Conservation (phyloP, 2,888 invertebrate species). For the Ochlodes sylvanus region DNA sequence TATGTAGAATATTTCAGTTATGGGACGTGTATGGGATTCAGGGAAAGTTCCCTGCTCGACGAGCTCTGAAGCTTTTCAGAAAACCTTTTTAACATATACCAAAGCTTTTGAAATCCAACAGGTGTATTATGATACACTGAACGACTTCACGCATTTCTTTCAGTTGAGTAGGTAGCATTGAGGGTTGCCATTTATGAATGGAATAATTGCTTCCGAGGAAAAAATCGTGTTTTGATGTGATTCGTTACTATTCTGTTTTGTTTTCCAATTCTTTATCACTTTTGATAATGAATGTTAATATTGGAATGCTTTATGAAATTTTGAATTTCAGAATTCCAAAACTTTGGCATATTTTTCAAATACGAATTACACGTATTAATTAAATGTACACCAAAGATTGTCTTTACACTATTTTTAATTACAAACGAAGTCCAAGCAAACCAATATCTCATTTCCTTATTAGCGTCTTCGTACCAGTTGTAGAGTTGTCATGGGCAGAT, state of each 20-base stretch:
- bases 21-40: neutral
- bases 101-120: slow-evolving; percentile 29
- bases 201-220: neutral
- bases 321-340: too few species aligned
- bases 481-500: slow-evolving; percentile 72
- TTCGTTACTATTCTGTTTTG: too few species aligned
- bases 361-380: too few species aligned
- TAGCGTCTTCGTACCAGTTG: slow-evolving; percentile 72
- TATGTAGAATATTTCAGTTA: slow-evolving; percentile 1
- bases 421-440: neutral
- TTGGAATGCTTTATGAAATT: too few species aligned
- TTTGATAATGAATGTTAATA: too few species aligned
- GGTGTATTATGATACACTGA: slow-evolving; percentile 21
- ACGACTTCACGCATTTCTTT: slow-evolving; percentile 1
- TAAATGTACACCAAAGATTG: neutral
- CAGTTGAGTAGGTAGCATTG: neutral
- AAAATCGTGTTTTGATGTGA: neutral
- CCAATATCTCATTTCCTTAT: slow-evolving; percentile 23
- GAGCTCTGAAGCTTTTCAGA: slow-evolving; percentile 79
- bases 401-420: neutral
- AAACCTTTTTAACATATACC: slow-evolving; percentile 51
- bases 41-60: slow-evolving; percentile 62
- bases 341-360: too few species aligned
- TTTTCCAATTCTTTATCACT: too few species aligned
- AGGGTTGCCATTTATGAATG: neutral